phyloP scores from a whole-genome alignment of 2,113 vertebrate genomes.

The Rhinolophus sinicus region DNA sequence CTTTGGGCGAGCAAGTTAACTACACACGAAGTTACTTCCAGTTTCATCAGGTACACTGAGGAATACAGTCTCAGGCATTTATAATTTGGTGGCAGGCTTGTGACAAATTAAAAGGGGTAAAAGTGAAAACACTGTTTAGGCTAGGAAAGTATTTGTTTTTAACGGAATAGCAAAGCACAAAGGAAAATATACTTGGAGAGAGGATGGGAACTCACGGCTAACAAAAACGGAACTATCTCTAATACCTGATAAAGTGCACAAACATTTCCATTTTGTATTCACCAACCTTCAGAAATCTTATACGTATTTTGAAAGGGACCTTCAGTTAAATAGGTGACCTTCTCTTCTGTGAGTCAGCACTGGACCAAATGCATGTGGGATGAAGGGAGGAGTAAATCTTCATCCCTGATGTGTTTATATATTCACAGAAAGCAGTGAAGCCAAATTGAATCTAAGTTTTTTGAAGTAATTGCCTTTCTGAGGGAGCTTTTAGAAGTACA shows the following conservation, averaged over 20 bases:
- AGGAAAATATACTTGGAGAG: neutral
- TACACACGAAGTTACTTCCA: neutral
- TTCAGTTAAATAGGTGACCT: neutral
- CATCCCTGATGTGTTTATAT: neutral
- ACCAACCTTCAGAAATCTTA: neutral
- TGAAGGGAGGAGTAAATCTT: neutral
- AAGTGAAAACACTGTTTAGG: neutral
- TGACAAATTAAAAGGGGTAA: neutral
- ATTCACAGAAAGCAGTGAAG: neutral
- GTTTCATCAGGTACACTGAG: neutral
- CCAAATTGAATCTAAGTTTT: neutral
- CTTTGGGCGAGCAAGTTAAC: neutral
- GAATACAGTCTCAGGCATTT: neutral
- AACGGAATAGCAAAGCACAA: neutral
- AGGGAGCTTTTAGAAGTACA: neutral
- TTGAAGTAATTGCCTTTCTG: neutral
- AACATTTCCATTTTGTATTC: neutral
- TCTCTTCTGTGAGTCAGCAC: neutral
- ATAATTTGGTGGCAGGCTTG: neutral
- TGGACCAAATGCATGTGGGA: accelerated
- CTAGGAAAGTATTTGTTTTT: neutral
- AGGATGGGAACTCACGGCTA: neutral
- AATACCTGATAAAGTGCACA: neutral
- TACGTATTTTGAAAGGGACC: neutral
- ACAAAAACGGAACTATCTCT: neutral